Evolutionary conservation across 2,113 vertebrate genomes (phyloP).

Genomic region (Noctilio leporinus): DNA sequence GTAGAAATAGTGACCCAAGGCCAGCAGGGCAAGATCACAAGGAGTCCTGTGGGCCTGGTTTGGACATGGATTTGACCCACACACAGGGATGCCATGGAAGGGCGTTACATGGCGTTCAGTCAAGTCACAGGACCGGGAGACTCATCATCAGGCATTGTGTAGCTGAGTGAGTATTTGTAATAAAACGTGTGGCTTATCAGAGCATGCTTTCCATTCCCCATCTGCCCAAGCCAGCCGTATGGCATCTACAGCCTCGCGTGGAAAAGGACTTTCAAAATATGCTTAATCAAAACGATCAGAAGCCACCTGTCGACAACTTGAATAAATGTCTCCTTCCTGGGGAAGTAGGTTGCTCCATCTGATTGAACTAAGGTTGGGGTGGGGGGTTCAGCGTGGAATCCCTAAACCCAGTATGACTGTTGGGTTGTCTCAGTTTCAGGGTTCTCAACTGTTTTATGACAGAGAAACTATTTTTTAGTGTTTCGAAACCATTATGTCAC

Average conservation of each 20-base stretch:
- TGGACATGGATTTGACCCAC: neutral
- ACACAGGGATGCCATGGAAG: accelerated
- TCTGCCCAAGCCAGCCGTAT: neutral
- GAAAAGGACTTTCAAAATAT: neutral
- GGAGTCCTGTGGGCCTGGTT: neutral
- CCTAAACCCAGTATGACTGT: neutral
- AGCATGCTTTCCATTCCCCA: neutral
- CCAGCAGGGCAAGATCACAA: neutral
- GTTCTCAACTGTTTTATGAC: neutral
- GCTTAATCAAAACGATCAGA: neutral
- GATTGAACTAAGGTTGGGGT: neutral
- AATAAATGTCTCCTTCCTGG: neutral
- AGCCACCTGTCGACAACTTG: neutral
- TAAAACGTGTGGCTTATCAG: neutral
- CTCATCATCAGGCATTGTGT: neutral
- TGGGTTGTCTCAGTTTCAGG: neutral
- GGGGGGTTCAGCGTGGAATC: neutral
- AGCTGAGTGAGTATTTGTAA: neutral
- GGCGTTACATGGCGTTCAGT: accelerated
- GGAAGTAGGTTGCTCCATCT: neutral
- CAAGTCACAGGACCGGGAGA: neutral
- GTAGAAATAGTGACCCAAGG: neutral
- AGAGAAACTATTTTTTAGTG: neutral
- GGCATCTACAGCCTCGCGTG: neutral
- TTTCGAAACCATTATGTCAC: neutral